Evolutionary conservation across 2,113 vertebrate genomes (phyloP), one percentile per base, ranked within the genome.

Genomic region (Gnathonemus echidnorhynchus): DNA sequence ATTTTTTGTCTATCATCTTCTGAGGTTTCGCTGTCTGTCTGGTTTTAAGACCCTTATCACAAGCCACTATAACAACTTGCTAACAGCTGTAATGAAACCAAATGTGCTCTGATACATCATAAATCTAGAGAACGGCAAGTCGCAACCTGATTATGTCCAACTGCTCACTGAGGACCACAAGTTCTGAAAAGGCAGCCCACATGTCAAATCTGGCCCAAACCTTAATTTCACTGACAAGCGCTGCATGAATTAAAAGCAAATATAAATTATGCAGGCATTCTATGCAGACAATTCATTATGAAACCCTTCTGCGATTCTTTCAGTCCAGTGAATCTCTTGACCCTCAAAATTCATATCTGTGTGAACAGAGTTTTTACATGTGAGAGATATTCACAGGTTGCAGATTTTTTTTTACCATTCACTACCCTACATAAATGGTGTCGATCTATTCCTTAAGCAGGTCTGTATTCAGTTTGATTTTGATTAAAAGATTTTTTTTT

Each of bases 61-160:
- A 45, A 85, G 83, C 45, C 24, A 85, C 42, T 85, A 24, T 56
- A 53, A 87, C n/a, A 87, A 27, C 50, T 87, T 87, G 86, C 50
- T 35, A 52, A 53, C 31, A 87, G 49, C 27, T 87, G 15, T 56
- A 87, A 87, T 56, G 17, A 87, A 35, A 86, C n/a, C 45, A 86
- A 87, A 87, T 42, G 50, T 56, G 49, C 15, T 52, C 7, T 17
- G 48, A 31, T 5, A 56, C 6, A 19, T n/a, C 35, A 53, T 31
- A 35, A 31, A 87, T 53, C 50, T 35, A 87, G 27, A 56, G 31
- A 27, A 24, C n/a, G 15, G 31, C 31, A 77, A 77, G 5, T 42
- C 4, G 17, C 35, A 42, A 42, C 11, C 35, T 80, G 35, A 80
- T 77, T 31, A n/a, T 77, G 70, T 39, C 31, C 70, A 77, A 77